phyloP scores from a whole-genome alignment of 1,140 invertebrate genomes.

The Ceratosolen solmsi region DNA sequence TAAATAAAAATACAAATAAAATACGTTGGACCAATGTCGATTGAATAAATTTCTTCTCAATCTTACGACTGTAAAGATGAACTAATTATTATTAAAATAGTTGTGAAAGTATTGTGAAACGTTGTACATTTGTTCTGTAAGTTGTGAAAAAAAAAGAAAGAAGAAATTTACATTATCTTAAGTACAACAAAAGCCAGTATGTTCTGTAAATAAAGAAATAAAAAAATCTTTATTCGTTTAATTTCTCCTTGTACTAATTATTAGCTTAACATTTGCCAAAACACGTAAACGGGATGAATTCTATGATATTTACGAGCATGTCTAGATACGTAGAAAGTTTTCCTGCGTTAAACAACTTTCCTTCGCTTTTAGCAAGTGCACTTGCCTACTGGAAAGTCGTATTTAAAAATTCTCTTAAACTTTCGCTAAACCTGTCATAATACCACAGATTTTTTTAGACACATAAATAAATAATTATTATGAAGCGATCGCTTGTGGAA shows the following conservation, averaged over 20 bases:
- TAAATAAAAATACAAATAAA: not conserved
- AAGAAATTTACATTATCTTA: constrained; percentile 1
- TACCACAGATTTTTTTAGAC: not conserved
- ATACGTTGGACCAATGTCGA: too few species aligned
- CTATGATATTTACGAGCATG: not conserved
- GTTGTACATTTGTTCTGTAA: not conserved
- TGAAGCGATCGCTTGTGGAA: not conserved
- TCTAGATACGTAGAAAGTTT: constrained; percentile 39
- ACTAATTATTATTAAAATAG: not conserved
- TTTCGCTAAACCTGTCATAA: constrained; percentile 34
- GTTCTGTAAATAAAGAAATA: constrained; percentile 50
- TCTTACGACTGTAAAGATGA: not conserved
- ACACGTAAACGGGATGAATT: not conserved
- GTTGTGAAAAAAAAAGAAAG: constrained; percentile 7
- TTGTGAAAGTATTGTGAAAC: not conserved
- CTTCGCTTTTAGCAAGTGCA: not conserved
- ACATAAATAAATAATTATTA: not conserved
- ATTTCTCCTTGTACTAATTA: constrained; percentile 12
- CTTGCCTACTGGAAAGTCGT: constrained; percentile 34
- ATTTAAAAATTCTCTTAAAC: constrained; percentile 16
- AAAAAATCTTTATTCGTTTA: constrained; percentile 43
- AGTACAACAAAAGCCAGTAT: constrained; percentile 31
- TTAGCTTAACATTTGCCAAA: constrained; percentile 10
- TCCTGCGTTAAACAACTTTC: constrained; percentile 30
- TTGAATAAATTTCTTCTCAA: too few species aligned